Base-by-base conservation (phyloP, 2,888 invertebrate genomes). In the Gortyna flavago region DNA sequence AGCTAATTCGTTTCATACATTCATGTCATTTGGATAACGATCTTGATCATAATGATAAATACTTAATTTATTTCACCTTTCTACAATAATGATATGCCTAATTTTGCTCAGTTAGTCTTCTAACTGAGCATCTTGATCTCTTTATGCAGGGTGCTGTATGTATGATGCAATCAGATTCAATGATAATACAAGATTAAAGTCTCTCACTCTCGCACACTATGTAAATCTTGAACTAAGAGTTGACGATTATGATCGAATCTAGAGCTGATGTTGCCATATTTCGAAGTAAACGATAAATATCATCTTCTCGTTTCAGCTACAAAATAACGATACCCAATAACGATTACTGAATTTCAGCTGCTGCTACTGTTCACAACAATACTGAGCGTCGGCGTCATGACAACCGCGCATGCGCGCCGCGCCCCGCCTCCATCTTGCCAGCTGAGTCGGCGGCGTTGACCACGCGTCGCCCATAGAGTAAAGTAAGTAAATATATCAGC, bases 321-420 rank as follows among this genome's bases (percentile, higher is more conserved):
- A 73, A 62, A 72, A 75, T 59, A 83, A 66, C 66, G 57, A 0
- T 61, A 41, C 0, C 13, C 6, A 57, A 75, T 70, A 81, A 57
- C 75, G 2, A 72, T 79, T 68, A 75, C 65, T 75, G 13, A 69
- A 18, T 64, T 61, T 38, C 80, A 68, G 72, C 8, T 77, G 35
- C 54, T 66, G 72, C 8, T 77, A 41, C 54, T 66, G 29, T 48
- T 29, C 75, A 69, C 75, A 84, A 83, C 89, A 90, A 87, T 85
- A 89, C 87, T 81, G 35, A 62, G 83, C 84, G 90, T 91, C 91
- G 91, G 93, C 93, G 91, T 93, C 93, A 92, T 91, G 87, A 83
- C 88, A 81, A 91, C 77, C 92, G 93, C 95, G 95, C 95, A 95
- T 94, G 95, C 84, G 81, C 79, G 84, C 54, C 84, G 80, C 80